These are phyloP conservation scores for Stomatorhinus ivindoensis DNA, from an alignment of 2,113 vertebrate genomes.

Conservation along the genomic window DNA sequence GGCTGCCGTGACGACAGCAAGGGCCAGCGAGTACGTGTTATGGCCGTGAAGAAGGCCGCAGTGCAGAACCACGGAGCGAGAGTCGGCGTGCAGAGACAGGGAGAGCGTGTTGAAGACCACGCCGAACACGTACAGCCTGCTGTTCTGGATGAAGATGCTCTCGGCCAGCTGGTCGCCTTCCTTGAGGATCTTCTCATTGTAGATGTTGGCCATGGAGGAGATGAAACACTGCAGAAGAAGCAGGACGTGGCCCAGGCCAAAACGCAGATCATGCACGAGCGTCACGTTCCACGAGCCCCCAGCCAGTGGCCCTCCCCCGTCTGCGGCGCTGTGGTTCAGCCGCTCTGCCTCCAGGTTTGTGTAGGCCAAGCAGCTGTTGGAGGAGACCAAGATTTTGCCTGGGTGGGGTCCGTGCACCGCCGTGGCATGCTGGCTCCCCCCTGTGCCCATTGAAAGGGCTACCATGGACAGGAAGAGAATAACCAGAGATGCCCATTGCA, in stretches of 20 bases:
- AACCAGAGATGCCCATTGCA: constrained; percentile 86
- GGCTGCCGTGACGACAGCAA: constrained; percentile 86
- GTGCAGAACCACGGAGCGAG: constrained; percentile 64
- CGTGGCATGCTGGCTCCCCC: constrained; percentile 56
- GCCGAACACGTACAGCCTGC: constrained; percentile 84
- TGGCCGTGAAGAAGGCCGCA: constrained; percentile 92
- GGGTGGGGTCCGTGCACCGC: constrained; percentile 67
- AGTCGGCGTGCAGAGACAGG: constrained; percentile 62
- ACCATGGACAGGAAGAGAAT: constrained; percentile 88
- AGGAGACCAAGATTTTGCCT: constrained; percentile 61
- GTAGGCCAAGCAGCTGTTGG: constrained; percentile 78
- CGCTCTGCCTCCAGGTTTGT: constrained; percentile 51
- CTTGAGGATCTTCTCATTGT: constrained; percentile 97
- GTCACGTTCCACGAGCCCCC: constrained; percentile 66
- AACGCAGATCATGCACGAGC: constrained; percentile 58
- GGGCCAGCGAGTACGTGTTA: constrained; percentile 74
- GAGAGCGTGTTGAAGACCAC: constrained; percentile 82
- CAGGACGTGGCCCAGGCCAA: constrained; percentile 80
- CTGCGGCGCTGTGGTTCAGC: constrained; percentile 37
- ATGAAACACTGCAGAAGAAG: constrained; percentile 88
- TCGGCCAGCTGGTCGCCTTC: constrained; percentile 78
- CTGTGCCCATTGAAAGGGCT: constrained; percentile 72
- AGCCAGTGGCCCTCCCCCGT: constrained; percentile 39
- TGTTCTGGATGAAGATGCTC: constrained; percentile 94
- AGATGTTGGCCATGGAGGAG: constrained; percentile 92